Percentiles rank a stretch among this genome's conserved stretches.
Evolutionary conservation across 2,797 vertebrate genomes (phyloP).

Genomic region (Anisognathus igniventris): DNA sequence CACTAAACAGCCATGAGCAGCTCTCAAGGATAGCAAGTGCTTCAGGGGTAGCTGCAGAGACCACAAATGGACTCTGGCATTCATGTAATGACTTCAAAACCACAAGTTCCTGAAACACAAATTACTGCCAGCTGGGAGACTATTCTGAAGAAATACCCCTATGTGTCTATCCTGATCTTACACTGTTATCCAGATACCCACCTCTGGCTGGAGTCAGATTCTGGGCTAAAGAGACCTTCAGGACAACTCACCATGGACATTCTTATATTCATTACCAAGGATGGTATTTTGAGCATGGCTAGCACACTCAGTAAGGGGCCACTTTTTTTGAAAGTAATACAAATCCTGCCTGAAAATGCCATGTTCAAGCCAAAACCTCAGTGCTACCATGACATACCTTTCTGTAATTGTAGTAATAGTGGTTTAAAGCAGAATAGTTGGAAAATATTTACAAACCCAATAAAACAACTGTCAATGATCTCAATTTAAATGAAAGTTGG

Average conservation of each 20-base stretch:
- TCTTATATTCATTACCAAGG: background rate
- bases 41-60: background rate
- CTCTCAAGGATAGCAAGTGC: background rate
- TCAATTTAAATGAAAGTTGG: background rate
- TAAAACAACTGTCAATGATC: background rate
- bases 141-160: background rate
- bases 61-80: background rate
- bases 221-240: background rate
- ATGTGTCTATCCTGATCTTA: background rate
- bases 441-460: background rate
- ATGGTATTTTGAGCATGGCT: background rate
- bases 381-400: background rate
- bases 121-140: background rate
- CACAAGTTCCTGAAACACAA: background rate
- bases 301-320: background rate
- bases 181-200: background rate
- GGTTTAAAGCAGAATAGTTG: background rate
- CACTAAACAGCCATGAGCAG: background rate
- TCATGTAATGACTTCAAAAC: background rate
- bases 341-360: background rate
- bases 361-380: background rate
- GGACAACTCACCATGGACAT: background rate
- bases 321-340: background rate
- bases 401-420: background rate
- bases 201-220: background rate